These are phyloP conservation scores for Neosilurus hyrtlii DNA, from an alignment of 2,797 vertebrate genomes.

Conservation along the genomic window DNA sequence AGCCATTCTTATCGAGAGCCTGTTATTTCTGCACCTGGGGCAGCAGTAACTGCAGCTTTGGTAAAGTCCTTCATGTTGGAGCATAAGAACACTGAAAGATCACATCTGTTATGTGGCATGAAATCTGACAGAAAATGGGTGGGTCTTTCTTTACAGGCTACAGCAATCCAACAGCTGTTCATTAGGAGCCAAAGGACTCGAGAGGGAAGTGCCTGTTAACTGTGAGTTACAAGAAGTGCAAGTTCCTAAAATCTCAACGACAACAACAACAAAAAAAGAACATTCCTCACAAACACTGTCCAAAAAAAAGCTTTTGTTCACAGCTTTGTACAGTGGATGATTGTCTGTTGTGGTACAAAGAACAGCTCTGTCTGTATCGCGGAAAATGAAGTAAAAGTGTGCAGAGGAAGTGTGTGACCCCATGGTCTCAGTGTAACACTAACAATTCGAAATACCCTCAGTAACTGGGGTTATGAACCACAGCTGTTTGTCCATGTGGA, in stretches of 20 bases:
- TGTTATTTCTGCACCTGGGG: constrained; percentile 26
- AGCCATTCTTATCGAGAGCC: constrained; percentile 6
- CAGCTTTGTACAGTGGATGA: constrained; percentile 28
- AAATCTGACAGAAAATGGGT: not conserved
- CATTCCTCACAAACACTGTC: not conserved
- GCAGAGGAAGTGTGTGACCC: constrained; percentile 38
- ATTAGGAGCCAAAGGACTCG: not conserved
- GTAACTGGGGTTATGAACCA: constrained; percentile 7
- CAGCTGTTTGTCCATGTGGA: constrained; percentile 2
- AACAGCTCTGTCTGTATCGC: constrained; percentile 28
- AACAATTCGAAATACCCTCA: constrained; percentile 4
- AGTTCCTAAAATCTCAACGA: constrained; percentile 22
- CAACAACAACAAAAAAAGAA: constrained; percentile 8
- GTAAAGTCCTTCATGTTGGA: not conserved
- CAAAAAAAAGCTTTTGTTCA: constrained; percentile 13
- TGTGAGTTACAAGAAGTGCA: not conserved
- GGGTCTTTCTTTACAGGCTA: not conserved
- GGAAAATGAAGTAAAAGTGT: constrained; percentile 30
- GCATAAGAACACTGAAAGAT: not conserved
- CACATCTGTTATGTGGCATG: constrained; percentile 5
- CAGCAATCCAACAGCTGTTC: not conserved
- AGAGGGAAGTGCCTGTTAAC: not conserved
- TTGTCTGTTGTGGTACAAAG: constrained; percentile 41
- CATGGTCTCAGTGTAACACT: constrained; percentile 27
- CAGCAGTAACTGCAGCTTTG: not conserved